Base-by-base conservation (phyloP, 2,113 vertebrate genomes). In the Elaphurus davidianus region DNA sequence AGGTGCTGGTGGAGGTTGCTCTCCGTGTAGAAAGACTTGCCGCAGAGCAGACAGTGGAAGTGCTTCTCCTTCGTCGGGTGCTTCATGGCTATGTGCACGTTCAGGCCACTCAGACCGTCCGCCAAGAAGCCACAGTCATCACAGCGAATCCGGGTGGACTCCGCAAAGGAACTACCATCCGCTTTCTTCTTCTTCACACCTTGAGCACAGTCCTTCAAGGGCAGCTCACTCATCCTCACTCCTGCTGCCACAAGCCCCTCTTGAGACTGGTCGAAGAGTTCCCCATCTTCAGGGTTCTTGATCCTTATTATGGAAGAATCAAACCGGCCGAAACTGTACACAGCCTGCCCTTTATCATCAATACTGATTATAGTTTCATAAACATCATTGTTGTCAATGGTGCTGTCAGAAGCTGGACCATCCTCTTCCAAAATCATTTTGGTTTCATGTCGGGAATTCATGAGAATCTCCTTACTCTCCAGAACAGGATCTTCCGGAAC, bases 61-160 rank as follows among this genome's bases (percentile, higher is more conserved):
- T 99, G 99, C 88, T 99, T 99, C 98, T 99, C 99, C 95, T 99
- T 99, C 47, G 99, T 99, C 11, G 99, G 99, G 97, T 99, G 99
- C 97, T 99, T 99, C 99, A 99, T 99, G 50, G 99, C 99, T 97
- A 99, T 99, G 98, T 99, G 99, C 90, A 99, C 99, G 67, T 99
- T 99, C 95, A 99, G 99, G 87, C 99, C 99, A 23, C 99, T 99
- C 91, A 99, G 98, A 54, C 99, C 99, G 55, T 99, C 99, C 1
- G 99, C 99, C 98, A 99, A 96, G 98, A 99, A 99, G 67, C 99
- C 99, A n/a, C 99, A 99, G 97, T 99, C 99, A 54, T 99, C 99
- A 0, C 99, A 99, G 62, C 99, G 99, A 93, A 99, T 99, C 10
- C 99, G 99, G 2, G 99, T 97, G 1, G 96, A 97, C 83, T 99